A percentile compares a stretch with the other conserved stretches of the same genome.
These are phyloP conservation scores for Eupithecia pulchellata DNA, from an alignment of 2,888 invertebrate genomes.

Conservation along the genomic window DNA sequence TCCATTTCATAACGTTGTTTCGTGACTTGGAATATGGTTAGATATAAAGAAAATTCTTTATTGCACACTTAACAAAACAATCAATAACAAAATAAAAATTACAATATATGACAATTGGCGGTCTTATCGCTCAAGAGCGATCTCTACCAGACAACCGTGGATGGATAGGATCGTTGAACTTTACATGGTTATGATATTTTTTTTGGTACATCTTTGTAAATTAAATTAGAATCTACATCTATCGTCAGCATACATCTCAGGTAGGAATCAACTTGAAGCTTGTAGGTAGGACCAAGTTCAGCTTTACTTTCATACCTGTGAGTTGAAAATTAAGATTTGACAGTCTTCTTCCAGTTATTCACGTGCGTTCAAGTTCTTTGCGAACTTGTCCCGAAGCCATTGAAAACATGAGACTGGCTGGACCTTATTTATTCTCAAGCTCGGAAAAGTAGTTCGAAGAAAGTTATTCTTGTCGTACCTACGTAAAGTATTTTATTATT, in stretches of 20 bases:
- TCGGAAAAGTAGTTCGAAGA: not conserved
- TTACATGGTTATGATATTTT: no score
- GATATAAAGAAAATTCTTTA: no score
- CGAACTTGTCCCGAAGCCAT: not conserved
- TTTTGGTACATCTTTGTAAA: not conserved
- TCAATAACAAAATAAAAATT: no score
- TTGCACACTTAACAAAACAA: no score
- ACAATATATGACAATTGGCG: no score
- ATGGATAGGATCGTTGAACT: no score
- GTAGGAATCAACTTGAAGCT: not conserved
- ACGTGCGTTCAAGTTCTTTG: not conserved
- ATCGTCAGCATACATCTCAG: not conserved
- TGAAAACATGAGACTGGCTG: not conserved
- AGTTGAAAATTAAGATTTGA: not conserved
- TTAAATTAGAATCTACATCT: not conserved
- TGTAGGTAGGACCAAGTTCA: not conserved
- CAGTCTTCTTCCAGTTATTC: not conserved
- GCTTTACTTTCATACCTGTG: not conserved
- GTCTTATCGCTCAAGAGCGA: no score
- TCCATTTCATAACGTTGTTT: slow-evolving; percentile 23
- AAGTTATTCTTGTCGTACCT: not conserved
- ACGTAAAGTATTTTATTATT: no score
- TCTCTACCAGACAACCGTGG: no score
- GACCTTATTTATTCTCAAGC: slow-evolving; percentile 2
- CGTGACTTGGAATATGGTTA: slow-evolving; percentile 4